These are phyloP conservation scores for Lota lota DNA, from an alignment of 2,113 vertebrate genomes.

Conservation along the genomic window DNA sequence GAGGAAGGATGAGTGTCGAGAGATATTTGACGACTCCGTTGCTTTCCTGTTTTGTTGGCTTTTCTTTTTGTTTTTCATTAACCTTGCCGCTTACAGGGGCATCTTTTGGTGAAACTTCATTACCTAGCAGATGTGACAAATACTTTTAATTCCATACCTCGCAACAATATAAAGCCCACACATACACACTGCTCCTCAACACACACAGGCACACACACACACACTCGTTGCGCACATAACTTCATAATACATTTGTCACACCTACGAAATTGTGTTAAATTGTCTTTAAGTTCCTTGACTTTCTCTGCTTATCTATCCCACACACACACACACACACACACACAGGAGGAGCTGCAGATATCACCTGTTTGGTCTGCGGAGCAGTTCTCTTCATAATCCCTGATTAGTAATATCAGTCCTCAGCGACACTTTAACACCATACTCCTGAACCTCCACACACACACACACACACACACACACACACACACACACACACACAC, in stretches of 20 bases:
- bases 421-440: slow-evolving; percentile 60
- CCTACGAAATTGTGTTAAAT: not conserved
- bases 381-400: slow-evolving; percentile 63
- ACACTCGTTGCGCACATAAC: not conserved
- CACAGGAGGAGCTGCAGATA: slow-evolving; percentile 19
- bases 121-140: too few species aligned
- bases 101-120: not conserved
- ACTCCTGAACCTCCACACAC: slow-evolving; percentile 44
- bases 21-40: not conserved
- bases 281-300: not conserved
- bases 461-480: too few species aligned
- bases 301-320: not conserved
- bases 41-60: not conserved
- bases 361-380: slow-evolving; percentile 50
- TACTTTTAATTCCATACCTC: too few species aligned
- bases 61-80: not conserved
- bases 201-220: not conserved
- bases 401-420: slow-evolving; percentile 63
- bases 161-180: too few species aligned
- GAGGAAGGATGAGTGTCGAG: too few species aligned
- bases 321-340: not conserved
- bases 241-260: not conserved
- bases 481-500: too few species aligned
- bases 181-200: not conserved
- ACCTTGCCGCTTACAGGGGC: not conserved